Percentiles rank a stretch among this genome's conserved stretches.
Evolutionary conservation across 2,888 invertebrate species (phyloP).

Genomic region (Oegoconia quadripuncta): DNA sequence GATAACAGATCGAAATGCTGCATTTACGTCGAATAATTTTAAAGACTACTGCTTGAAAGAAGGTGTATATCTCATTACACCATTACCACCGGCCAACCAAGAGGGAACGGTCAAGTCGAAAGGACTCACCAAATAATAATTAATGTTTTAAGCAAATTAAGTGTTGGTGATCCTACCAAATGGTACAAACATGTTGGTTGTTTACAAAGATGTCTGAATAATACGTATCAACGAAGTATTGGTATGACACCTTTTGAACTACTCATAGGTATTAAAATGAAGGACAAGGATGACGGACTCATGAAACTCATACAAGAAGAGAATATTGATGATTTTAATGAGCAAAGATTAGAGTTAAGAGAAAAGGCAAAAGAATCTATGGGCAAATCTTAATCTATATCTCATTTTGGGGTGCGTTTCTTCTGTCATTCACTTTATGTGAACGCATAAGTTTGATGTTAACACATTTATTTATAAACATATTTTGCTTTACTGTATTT

Average conservation of each 20-base stretch:
- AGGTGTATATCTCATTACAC: conserved; percentile 18
- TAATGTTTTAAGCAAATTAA: conserved; percentile 19
- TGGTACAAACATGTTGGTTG: too few species aligned
- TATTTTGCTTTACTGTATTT: too few species aligned
- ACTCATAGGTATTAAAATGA: conserved; percentile 19
- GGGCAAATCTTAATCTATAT: too few species aligned
- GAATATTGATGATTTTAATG: too few species aligned
- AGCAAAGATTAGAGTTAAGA: too few species aligned
- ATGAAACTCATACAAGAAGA: too few species aligned
- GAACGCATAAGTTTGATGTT: too few species aligned
- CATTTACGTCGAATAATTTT: conserved; percentile 20
- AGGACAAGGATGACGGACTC: conserved; percentile 17
- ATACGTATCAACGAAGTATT: conserved; percentile 23
- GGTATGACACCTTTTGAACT: conserved; percentile 18
- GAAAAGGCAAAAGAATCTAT: too few species aligned
- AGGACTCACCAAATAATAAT: conserved; percentile 19
- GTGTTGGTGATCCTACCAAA: conserved; percentile 14
- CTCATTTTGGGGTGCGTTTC: too few species aligned
- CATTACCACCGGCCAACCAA: conserved; percentile 10
- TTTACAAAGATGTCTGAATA: conserved; percentile 19
- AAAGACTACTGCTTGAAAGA: too few species aligned
- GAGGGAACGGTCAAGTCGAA: conserved; percentile 21
- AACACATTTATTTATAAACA: too few species aligned
- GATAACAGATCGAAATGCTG: conserved; percentile 18
- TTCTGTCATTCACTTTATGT: too few species aligned